Base-by-base conservation (phyloP, 2,888 invertebrate genomes). In the Dryocosmus kuriphilus region DNA sequence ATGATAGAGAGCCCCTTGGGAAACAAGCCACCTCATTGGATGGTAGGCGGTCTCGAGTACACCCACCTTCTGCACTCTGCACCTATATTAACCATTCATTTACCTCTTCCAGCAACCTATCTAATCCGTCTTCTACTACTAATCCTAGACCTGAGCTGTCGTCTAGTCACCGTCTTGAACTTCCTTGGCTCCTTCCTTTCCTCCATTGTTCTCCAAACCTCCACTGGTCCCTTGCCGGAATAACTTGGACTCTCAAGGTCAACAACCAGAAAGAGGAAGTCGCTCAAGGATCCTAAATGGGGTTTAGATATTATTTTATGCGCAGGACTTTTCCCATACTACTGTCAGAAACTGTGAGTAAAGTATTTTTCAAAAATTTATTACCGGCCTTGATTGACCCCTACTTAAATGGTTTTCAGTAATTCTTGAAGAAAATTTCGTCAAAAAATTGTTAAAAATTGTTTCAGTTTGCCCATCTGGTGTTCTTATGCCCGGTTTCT, bases 11-110 rank as follows among this genome's bases (percentile, higher is more conserved):
- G 87, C 88, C 90, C 89, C 89, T 85, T 89, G 90, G 89, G 89
- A 88, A 89, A 88, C 87, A 87, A 85, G 86, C 88, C 87, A 89
- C 89, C 90, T 90, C 86, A 91, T 91, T 91, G 92, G 91, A 89
- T 90, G 91, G 90, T 89, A 89, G 91, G 91, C 91, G 91, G 89
- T 89, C 87, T 89, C 85, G 87, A 87, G 86, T 87, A 88, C 88
- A 89, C 89, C 89, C 88, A 88, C 90, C 87, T 74, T 24, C 55
- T 75, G 62, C 77, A 79, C 80, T 78, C 79, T 75, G 71, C 81
- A 74, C 77, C 80, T 83, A 79, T 83, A 79, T 81, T 82, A 82
- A 81, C 78, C 78, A 77, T 76, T 79, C 80, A 81, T 83, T 77
- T 79, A 76, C 74, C 41, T 76, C 71, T 63, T 51, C 35, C 22